Percentiles rank a stretch among this genome's conserved stretches.
Conservation (phyloP, 2,797 vertebrate genomes). For the Melanotaenia nigrans region DNA sequence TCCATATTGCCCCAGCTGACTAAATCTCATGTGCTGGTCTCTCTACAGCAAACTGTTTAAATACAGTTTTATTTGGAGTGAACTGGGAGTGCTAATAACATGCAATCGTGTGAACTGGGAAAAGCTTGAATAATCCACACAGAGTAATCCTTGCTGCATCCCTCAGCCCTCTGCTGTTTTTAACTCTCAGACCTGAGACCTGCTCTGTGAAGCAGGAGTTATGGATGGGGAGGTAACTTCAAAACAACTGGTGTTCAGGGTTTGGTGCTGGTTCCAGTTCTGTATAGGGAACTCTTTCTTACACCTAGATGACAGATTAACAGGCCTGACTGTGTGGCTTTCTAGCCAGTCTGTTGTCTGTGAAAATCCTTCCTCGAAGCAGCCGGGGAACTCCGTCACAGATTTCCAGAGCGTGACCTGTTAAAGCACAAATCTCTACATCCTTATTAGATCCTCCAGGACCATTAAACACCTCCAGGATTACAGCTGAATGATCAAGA, state of each 20-base stretch:
- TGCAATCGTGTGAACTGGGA: slow-evolving; percentile 6
- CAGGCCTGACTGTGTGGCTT: background rate
- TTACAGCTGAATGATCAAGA: background rate
- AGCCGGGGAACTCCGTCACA: background rate
- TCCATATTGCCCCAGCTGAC: background rate
- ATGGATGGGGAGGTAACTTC: background rate
- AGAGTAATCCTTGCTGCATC: slow-evolving; percentile 35
- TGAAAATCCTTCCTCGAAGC: background rate
- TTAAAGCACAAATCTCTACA: background rate
- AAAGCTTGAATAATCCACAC: slow-evolving; percentile 33
- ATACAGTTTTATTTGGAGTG: background rate
- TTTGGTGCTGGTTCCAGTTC: background rate
- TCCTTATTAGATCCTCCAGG: background rate
- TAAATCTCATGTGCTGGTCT: background rate
- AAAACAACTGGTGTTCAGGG: background rate
- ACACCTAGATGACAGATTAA: background rate
- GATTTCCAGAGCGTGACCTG: background rate
- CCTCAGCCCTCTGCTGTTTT: background rate
- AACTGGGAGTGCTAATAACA: slow-evolving; percentile 20
- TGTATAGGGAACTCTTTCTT: background rate
- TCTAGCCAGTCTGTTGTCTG: background rate
- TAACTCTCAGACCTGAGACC: background rate
- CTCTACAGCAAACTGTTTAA: background rate
- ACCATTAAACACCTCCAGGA: background rate
- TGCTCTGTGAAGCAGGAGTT: background rate